These are phyloP conservation scores for Conomelus anceps DNA, from an alignment of 2,888 invertebrate genomes.

Conservation along the genomic window DNA sequence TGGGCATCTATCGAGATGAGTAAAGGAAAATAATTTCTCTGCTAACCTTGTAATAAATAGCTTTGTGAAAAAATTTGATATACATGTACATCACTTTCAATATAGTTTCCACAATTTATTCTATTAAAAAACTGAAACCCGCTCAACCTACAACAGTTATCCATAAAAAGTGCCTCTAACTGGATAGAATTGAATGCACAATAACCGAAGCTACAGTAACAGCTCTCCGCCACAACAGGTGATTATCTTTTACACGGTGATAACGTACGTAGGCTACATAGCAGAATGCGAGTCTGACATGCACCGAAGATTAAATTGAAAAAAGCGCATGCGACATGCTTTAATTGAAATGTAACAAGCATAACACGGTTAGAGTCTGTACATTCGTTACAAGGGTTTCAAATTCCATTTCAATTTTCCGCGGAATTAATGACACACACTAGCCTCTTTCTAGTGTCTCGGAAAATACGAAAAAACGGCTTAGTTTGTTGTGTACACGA, in stretches of 20 bases:
- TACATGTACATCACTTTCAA: too few species aligned
- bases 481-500: neutral
- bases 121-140: too few species aligned
- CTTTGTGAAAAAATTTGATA: too few species aligned
- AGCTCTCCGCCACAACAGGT: neutral
- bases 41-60: too few species aligned
- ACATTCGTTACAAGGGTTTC: neutral
- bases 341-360: neutral
- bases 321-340: neutral
- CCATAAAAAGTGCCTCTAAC: too few species aligned
- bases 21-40: too few species aligned
- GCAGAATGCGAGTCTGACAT: neutral
- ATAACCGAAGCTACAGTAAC: neutral
- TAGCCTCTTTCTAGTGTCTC: neutral
- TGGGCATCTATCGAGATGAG: too few species aligned
- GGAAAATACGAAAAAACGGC: neutral
- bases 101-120: too few species aligned
- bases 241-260: neutral
- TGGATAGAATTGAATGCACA: neutral
- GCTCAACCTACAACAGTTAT: too few species aligned
- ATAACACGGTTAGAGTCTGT: neutral
- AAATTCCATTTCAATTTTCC: neutral
- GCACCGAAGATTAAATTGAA: neutral
- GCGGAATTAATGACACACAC: neutral
- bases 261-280: neutral